Conservation (phyloP, 2,113 vertebrate genomes). For the Onychorhynchus coronatus region DNA sequence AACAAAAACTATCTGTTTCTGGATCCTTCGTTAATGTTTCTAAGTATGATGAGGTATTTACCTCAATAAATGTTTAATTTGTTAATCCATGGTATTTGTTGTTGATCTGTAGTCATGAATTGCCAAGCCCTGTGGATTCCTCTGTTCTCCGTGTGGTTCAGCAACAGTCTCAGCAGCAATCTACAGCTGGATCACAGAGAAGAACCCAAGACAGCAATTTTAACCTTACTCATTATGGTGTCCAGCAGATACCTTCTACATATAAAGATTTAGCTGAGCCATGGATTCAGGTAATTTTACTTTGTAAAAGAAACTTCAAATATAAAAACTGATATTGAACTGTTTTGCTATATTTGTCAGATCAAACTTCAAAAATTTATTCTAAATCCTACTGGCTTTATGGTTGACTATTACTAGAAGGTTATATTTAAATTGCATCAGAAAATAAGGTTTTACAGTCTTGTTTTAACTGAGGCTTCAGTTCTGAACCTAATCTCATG, state of each 20-base stretch:
- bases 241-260: slow-evolving; percentile 83
- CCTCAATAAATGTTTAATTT: not conserved
- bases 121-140: slow-evolving; percentile 77
- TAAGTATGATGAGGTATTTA: not conserved
- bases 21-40: not conserved
- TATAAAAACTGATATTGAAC: not conserved
- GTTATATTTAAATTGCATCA: not conserved
- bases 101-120: slow-evolving; percentile 76
- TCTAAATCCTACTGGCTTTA: not conserved
- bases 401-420: not conserved
- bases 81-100: not conserved
- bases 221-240: slow-evolving; percentile 83
- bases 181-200: slow-evolving; percentile 70
- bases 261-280: slow-evolving; percentile 87
- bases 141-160: slow-evolving; percentile 73
- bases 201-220: slow-evolving; percentile 76
- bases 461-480: not conserved
- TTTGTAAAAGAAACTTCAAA: not conserved
- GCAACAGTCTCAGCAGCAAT: slow-evolving; percentile 63
- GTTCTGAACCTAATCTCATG: not conserved
- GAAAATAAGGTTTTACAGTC: not conserved
- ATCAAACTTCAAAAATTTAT: not conserved
- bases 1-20: not conserved
- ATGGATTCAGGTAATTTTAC: slow-evolving; percentile 84
- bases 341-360: not conserved